phyloP scores from a whole-genome alignment of 2,888 invertebrate species.

The Atherix ibis region DNA sequence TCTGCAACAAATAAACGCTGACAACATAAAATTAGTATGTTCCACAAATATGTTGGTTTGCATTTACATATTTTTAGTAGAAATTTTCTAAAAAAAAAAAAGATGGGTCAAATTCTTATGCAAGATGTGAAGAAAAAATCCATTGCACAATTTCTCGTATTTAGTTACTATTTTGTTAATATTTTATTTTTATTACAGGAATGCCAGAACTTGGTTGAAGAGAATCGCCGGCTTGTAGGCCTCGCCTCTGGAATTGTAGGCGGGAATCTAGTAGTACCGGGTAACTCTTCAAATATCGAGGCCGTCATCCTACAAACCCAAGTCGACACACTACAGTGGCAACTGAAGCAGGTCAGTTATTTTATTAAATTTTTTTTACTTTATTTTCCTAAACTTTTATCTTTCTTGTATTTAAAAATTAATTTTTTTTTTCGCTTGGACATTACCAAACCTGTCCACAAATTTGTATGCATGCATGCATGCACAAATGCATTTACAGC shows the following conservation, averaged over 20 bases:
- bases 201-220: constrained; percentile 31
- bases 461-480: not conserved
- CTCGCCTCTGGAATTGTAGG: constrained; percentile 16
- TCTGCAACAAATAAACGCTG: no score
- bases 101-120: no score
- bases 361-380: no score
- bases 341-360: constrained; percentile 46
- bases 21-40: no score
- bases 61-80: no score
- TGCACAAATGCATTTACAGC: not conserved
- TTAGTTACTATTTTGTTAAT: no score
- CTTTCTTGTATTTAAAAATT: not conserved
- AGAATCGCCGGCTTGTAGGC: constrained; percentile 31
- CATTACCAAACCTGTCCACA: not conserved
- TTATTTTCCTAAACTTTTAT: not conserved
- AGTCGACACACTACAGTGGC: constrained; percentile 53
- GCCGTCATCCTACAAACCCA: constrained; percentile 45
- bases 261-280: constrained; percentile 13
- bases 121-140: no score
- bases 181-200: constrained; percentile 25
- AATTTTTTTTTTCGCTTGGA: not conserved
- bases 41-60: no score
- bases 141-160: no score
- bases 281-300: constrained; percentile 33
- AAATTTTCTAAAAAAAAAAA: no score